Conservation (phyloP, 1,140 invertebrate genomes). For the Liolophura sinensis region DNA sequence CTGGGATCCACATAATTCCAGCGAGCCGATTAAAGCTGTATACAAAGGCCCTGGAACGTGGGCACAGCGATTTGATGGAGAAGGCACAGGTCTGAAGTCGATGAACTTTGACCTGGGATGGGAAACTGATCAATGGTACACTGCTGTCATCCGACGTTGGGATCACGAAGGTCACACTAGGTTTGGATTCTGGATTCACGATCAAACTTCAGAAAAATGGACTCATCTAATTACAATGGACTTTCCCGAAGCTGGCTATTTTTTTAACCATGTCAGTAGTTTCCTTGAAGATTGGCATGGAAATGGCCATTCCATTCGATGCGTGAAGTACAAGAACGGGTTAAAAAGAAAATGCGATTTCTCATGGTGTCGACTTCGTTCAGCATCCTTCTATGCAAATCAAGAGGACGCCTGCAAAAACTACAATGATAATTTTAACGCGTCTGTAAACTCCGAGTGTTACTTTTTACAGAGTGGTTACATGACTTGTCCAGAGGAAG, state of each 20-base stretch:
- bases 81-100: constrained; percentile 29
- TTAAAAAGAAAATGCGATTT: constrained; percentile 19
- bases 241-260: constrained; percentile 21
- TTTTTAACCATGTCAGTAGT: constrained; percentile 13
- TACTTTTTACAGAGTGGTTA: constrained; percentile 16
- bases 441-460: constrained; percentile 8
- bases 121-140: constrained; percentile 31
- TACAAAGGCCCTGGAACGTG: constrained; percentile 23
- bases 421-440: constrained; percentile 18
- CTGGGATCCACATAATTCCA: constrained; percentile 22
- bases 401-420: constrained; percentile 6
- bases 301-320: constrained; percentile 18
- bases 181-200: constrained; percentile 31
- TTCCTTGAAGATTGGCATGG: constrained; percentile 33
- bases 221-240: constrained; percentile 29
- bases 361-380: constrained; percentile 22
- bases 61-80: constrained; percentile 23
- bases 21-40: constrained; percentile 16
- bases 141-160: constrained; percentile 26
- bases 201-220: constrained; percentile 19
- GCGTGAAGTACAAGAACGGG: constrained; percentile 24
- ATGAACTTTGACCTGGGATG: constrained; percentile 31
- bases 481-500: constrained; percentile 1
- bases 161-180: constrained; percentile 18
- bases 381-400: constrained; percentile 12